Evolutionary conservation across 2,113 vertebrate species (phyloP).

Genomic region (Charina bottae): DNA sequence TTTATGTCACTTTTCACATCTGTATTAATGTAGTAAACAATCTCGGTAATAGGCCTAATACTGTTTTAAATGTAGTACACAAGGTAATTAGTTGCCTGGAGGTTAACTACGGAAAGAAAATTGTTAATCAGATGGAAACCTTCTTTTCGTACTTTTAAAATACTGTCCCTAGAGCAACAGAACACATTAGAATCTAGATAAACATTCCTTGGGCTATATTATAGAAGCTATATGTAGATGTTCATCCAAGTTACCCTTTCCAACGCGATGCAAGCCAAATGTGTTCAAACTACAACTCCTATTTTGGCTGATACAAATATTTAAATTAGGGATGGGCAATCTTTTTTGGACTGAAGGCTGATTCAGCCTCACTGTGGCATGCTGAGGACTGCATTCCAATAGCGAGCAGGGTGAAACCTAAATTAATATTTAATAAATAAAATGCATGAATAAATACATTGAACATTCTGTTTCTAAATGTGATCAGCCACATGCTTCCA

Average conservation of each 20-base stretch:
- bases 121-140: not conserved
- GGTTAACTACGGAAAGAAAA: conserved; percentile 30
- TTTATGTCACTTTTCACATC: conserved; percentile 4
- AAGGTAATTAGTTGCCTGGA: conserved; percentile 10
- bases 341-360: not conserved
- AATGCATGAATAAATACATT: not conserved
- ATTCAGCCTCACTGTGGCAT: not conserved
- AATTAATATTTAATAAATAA: not conserved
- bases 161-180: not conserved
- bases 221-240: not conserved
- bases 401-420: not conserved
- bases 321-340: not conserved
- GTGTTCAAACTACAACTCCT: not conserved
- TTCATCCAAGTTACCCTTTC: not conserved
- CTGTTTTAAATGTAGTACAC: not conserved
- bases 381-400: not conserved
- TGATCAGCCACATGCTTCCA: not conserved
- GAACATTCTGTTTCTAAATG: not conserved
- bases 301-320: not conserved
- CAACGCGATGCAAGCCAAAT: not conserved
- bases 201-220: not conserved
- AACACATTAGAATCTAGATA: not conserved
- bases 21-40: conserved; percentile 10
- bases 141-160: not conserved
- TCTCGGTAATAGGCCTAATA: not conserved